phyloP scores from a whole-genome alignment of 2,888 invertebrate species.

The Eupithecia exiguata region DNA sequence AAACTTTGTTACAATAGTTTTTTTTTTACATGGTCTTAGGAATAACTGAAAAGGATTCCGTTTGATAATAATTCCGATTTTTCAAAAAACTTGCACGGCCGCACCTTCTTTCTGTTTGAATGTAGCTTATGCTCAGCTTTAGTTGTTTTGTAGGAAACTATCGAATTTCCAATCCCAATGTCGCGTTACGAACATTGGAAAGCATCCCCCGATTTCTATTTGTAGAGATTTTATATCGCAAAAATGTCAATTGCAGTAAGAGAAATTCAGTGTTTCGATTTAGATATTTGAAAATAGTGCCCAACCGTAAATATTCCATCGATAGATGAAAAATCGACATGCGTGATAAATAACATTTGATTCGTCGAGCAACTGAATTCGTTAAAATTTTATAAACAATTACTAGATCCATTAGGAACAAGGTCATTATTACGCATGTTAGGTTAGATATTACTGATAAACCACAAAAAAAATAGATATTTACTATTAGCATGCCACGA shows the following conservation, averaged over 20 bases:
- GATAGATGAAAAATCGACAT: not conserved
- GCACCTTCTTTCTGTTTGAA: not conserved
- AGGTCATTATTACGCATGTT: not conserved
- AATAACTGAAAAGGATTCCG: too few relatives aligned
- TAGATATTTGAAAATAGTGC: constrained; percentile 4
- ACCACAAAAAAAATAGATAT: not conserved
- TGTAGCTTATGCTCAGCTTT: not conserved
- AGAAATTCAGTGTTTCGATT: constrained; percentile 20
- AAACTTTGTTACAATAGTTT: too few relatives aligned
- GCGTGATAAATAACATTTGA: not conserved
- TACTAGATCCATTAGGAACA: not conserved
- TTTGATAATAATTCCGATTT: too few relatives aligned
- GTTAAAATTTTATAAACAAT: not conserved
- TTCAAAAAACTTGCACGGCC: too few relatives aligned
- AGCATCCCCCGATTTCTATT: constrained; percentile 3
- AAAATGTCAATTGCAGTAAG: constrained; percentile 13
- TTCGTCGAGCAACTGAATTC: not conserved
- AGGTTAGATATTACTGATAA: not conserved
- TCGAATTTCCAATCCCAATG: not conserved
- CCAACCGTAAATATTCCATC: not conserved
- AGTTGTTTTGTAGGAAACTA: not conserved
- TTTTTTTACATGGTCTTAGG: too few relatives aligned
- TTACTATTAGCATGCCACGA: not conserved
- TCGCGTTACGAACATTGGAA: not conserved
- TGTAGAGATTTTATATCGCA: constrained; percentile 8